These are phyloP conservation scores for Pseudocheirus occidentalis DNA, from an alignment of 2,797 vertebrate species.

Conservation along the genomic window DNA sequence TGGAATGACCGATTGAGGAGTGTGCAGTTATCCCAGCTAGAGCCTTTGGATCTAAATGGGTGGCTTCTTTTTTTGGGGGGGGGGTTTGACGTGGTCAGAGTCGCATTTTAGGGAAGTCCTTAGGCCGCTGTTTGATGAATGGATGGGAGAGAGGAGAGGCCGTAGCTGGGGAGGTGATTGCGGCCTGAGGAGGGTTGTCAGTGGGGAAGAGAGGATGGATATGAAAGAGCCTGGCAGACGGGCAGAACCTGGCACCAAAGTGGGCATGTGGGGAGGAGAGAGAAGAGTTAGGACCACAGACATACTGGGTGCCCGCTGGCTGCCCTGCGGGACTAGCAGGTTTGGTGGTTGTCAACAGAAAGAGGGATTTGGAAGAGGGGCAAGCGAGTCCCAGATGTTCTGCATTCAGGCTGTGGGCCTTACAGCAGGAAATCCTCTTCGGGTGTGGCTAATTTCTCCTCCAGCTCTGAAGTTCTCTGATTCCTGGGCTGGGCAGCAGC, in stretches of 20 bases:
- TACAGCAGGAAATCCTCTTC: neutral
- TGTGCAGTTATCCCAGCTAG: no score
- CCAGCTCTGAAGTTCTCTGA: neutral
- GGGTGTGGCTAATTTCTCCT: neutral
- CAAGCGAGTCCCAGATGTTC: neutral
- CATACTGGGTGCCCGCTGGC: no score
- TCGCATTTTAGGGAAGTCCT: neutral
- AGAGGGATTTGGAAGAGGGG: neutral
- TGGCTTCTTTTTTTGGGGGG: no score
- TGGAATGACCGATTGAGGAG: no score
- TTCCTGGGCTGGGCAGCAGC: neutral
- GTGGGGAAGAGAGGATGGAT: neutral
- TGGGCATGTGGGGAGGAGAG: neutral
- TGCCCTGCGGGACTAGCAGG: neutral
- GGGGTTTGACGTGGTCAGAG: neutral
- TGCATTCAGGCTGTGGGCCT: neutral
- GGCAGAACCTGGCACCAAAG: neutral
- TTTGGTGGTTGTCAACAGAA: neutral
- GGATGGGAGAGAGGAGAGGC: neutral
- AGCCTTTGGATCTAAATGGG: no score
- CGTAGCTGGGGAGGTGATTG: neutral
- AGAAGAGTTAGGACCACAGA: no score
- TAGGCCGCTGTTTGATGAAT: neutral
- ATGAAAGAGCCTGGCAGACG: no score
- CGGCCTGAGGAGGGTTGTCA: neutral